phyloP scores from a whole-genome alignment of 2,797 vertebrate species.

The Anguilla pacifica region DNA sequence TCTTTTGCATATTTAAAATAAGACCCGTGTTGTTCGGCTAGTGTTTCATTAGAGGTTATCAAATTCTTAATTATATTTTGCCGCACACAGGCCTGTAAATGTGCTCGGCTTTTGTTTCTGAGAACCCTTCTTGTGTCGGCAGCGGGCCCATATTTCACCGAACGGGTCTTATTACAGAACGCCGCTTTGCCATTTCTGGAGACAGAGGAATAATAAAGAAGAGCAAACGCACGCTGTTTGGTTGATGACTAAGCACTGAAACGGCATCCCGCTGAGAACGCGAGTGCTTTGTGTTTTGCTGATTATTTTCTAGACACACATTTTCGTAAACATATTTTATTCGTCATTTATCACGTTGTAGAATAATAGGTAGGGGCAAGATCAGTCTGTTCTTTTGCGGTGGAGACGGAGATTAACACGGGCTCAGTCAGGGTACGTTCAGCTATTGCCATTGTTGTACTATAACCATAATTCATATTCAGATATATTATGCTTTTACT shows the following conservation, averaged over 20 bases:
- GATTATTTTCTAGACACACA: neutral
- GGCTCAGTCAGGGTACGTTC: neutral
- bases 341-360: neutral
- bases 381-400: neutral
- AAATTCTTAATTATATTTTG: neutral
- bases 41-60: neutral
- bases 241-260: neutral
- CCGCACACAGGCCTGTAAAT: neutral
- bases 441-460: neutral
- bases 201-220: neutral
- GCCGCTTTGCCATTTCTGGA: neutral
- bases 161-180: neutral
- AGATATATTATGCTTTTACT: neutral
- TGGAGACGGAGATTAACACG: neutral
- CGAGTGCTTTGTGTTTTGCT: neutral
- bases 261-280: neutral
- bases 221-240: neutral
- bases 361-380: neutral
- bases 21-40: neutral
- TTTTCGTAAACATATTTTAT: neutral
- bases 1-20: neutral
- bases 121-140: neutral
- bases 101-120: neutral
- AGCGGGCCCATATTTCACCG: neutral
- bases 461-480: neutral